A percentile compares a stretch with the other conserved stretches of the same genome.
phyloP scores from a whole-genome alignment of 2,888 invertebrate genomes.

The Apotomis betuletana region DNA sequence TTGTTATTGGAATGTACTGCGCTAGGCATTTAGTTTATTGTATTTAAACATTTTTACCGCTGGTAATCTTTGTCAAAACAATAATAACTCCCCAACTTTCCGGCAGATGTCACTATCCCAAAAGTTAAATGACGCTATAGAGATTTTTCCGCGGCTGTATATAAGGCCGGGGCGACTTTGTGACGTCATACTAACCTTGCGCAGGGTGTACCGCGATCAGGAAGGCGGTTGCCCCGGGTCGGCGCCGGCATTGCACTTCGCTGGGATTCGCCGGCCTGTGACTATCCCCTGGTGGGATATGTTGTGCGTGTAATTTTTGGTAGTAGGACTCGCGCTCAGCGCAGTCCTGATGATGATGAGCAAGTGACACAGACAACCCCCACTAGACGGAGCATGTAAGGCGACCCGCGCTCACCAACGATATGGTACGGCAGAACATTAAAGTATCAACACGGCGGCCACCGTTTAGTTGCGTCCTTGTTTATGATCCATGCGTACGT shows the following conservation, averaged over 20 bases:
- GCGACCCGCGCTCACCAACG: no score
- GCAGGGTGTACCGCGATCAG: constrained; percentile 89
- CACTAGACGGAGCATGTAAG: no score
- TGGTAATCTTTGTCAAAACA: constrained; percentile 10
- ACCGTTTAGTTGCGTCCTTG: no score
- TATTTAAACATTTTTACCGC: background rate
- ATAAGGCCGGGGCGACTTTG: constrained; percentile 48
- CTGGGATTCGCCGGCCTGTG: constrained; percentile 84
- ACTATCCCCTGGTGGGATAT: constrained; percentile 82
- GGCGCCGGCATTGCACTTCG: constrained; percentile 87
- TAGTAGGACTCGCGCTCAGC: constrained; percentile 85
- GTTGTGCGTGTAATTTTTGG: constrained; percentile 86
- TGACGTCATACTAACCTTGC: constrained; percentile 86
- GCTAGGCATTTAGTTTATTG: no score
- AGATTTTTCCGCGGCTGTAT: constrained; percentile 55
- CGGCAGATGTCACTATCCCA: constrained; percentile 69
- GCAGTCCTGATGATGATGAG: constrained; percentile 74
- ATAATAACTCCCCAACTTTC: constrained; percentile 31
- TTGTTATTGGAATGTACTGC: no score
- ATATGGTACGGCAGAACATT: no score
- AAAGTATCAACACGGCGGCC: no score
- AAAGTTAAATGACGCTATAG: constrained; percentile 63
- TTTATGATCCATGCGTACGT: no score
- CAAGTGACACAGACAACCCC: no score
- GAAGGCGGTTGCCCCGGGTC: constrained; percentile 85